Evolutionary conservation across 1,140 invertebrate species (phyloP).

Genomic region (Scaptomyza pallida): DNA sequence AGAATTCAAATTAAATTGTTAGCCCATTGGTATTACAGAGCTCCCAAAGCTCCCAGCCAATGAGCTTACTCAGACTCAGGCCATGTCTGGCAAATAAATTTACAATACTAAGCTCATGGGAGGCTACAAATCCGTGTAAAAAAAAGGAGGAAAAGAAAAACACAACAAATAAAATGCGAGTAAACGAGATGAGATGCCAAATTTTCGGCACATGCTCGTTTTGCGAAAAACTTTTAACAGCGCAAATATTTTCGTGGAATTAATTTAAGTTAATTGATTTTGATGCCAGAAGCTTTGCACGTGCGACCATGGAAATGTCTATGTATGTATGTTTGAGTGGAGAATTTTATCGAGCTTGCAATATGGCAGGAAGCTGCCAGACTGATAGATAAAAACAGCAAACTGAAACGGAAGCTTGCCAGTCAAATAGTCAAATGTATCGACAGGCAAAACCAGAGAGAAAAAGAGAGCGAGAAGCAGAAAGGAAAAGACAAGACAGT

Average conservation of each 20-base stretch:
- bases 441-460: constrained; percentile 41
- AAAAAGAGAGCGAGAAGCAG: too few species aligned
- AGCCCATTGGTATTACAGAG: constrained; percentile 61
- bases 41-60: constrained; percentile 56
- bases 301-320: constrained; percentile 42
- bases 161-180: not conserved
- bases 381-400: constrained; percentile 42
- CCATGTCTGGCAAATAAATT: constrained; percentile 62
- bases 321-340: constrained; percentile 3
- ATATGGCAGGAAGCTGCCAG: constrained; percentile 21
- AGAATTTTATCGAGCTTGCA: constrained; percentile 23
- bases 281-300: constrained; percentile 54
- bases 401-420: constrained; percentile 47
- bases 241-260: constrained; percentile 55
- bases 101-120: constrained; percentile 67
- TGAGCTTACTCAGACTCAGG: constrained; percentile 51
- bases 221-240: constrained; percentile 39
- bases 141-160: too few species aligned
- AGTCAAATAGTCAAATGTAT: constrained; percentile 51
- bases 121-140: constrained; percentile 6
- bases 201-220: constrained; percentile 41
- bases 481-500: not conserved
- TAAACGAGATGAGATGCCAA: constrained; percentile 18
- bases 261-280: constrained; percentile 81
- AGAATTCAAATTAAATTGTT: constrained; percentile 74